phyloP scores from a whole-genome alignment of 2,888 invertebrate genomes.

The Andrena chrysosceles region DNA sequence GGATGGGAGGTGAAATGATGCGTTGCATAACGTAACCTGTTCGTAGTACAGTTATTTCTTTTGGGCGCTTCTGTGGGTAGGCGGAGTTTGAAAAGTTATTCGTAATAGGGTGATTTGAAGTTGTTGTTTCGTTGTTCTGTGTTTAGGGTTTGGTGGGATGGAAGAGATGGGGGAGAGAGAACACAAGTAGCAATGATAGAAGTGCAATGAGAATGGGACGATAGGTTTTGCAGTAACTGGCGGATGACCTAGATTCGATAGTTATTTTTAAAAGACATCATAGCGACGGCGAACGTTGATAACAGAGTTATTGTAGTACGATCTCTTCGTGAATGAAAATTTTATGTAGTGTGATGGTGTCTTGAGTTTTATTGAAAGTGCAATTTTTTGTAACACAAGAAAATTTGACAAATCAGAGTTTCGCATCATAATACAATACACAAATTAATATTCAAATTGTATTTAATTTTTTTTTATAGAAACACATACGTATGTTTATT shows the following conservation, averaged over 20 bases:
- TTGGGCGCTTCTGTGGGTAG: not conserved
- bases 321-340: conserved; percentile 30
- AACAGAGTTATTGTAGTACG: conserved; percentile 8
- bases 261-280: conserved; percentile 41
- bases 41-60: not conserved
- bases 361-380: not conserved
- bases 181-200: not conserved
- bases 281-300: conserved; percentile 24
- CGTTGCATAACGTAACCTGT: conserved; percentile 1
- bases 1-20: not conserved
- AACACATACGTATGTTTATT: not conserved
- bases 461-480: not conserved
- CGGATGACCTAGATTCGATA: conserved; percentile 42
- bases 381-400: not conserved
- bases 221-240: conserved; percentile 20
- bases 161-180: not conserved
- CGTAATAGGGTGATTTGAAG: not conserved
- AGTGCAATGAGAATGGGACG: conserved; percentile 4
- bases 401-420: not conserved
- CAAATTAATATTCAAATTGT: not conserved
- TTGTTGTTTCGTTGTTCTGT: not conserved
- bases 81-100: not conserved
- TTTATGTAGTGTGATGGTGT: not conserved
- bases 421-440: not conserved
- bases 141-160: no score